phyloP scores from a whole-genome alignment of 2,797 vertebrate species.

The Thalassophryne amazonica region DNA sequence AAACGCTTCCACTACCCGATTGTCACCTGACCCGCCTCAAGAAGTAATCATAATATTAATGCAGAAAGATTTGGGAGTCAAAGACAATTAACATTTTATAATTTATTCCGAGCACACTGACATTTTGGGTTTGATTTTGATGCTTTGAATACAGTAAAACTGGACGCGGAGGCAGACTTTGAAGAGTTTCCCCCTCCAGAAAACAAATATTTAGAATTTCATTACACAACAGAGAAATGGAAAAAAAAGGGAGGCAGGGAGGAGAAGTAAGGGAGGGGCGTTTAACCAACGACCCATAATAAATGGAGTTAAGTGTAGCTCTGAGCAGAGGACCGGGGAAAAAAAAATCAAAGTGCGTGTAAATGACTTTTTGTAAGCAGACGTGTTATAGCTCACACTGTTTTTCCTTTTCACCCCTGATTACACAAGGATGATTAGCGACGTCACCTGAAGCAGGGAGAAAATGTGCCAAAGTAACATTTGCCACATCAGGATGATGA shows the following conservation, averaged over 20 bases:
- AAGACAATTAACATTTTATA: background rate
- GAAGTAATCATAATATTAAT: too few relatives aligned
- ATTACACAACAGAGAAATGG: slow-evolving; percentile 38
- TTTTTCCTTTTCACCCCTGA: slow-evolving; percentile 17
- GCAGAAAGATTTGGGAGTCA: too few relatives aligned
- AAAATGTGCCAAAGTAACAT: slow-evolving; percentile 24
- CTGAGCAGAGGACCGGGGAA: slow-evolving; percentile 43
- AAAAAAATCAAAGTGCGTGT: slow-evolving; percentile 65
- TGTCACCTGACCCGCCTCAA: too few relatives aligned
- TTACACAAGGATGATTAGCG: slow-evolving; percentile 55
- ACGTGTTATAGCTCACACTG: background rate
- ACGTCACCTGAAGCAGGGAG: slow-evolving; percentile 55
- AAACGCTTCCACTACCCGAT: too few relatives aligned
- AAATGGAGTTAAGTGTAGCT: slow-evolving; percentile 63
- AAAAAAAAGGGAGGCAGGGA: slow-evolving; percentile 10
- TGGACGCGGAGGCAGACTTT: slow-evolving; percentile 14
- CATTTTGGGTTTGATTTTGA: slow-evolving; percentile 5
- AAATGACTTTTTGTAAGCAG: slow-evolving; percentile 48
- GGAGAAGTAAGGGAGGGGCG: slow-evolving; percentile 22
- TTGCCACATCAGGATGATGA: slow-evolving; percentile 50
- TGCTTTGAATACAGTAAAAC: slow-evolving; percentile 22
- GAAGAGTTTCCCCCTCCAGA: slow-evolving; percentile 42
- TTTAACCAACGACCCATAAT: slow-evolving; percentile 56
- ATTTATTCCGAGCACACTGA: slow-evolving; percentile 6
- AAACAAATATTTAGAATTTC: slow-evolving; percentile 67